Evolutionary conservation across 2,888 invertebrate genomes (phyloP), one percentile per base, ranked within the genome.

Genomic region (Leptogaster cylindrica): DNA sequence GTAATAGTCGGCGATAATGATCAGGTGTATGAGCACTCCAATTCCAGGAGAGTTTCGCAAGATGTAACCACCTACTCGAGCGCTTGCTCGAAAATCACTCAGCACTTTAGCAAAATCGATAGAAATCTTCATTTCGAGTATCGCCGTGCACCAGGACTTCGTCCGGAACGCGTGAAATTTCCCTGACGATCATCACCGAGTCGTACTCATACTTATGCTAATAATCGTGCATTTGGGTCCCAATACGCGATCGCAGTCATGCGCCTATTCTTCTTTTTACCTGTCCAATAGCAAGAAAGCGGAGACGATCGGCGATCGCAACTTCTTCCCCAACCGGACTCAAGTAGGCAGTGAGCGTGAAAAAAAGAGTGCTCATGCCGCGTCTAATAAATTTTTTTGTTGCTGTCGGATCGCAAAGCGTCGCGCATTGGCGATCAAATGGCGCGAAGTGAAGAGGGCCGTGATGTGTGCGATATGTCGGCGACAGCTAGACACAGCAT

Each of bases 41-140:
- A 61, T 61, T 61, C 27, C 41, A 61, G 61, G 28, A 61, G 61
- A 18, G n/a, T 61, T 61, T 61, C 61, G 27, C 44, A 61, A 44
- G 28, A 44, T 61, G 44, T 61, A 61, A 44, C 61, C 44, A 61
- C 61, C 61, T 44, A 61, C 61, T 44, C 61, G 27, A 14, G 12
- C 2, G 16, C 28, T n/a, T n/a, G 61, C 20, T 44, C 2, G 31
- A 61, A 39, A 44, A 44, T 61, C 27, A 41, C 27, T 28, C 44
- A 44, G 7, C 61, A 31, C 44, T 28, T 28, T 31, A 33, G 27
- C 61, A 28, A 18, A 10, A 12, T 44, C 44, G 61, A 61, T 61
- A 16, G 20, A 44, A 16, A 44, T 61, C 36, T 44, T 28, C 16
- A 41, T 44, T 18, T 39, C 27, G 12, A 8, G 44, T 10, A 44